Evolutionary conservation across 2,888 invertebrate genomes (phyloP).

Genomic region (Chloroclystis v-ata): DNA sequence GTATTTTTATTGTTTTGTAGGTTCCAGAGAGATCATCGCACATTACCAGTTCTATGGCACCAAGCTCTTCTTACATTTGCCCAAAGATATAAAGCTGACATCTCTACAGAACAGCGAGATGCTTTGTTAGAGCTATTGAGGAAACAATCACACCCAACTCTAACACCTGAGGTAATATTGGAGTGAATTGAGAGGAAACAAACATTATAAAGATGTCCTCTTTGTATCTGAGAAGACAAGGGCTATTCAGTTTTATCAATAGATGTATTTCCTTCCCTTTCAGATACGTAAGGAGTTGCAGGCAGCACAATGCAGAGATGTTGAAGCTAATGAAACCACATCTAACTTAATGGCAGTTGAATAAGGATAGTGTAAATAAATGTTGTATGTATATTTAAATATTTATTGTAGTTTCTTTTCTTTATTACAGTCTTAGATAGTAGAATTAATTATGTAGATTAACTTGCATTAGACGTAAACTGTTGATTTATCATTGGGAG

Average conservation of each 20-base stretch:
- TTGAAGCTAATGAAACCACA: conserved; percentile 72
- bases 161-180: conserved; percentile 85
- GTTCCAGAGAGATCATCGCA: conserved; percentile 89
- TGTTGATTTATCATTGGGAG: conserved; percentile 41
- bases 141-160: conserved; percentile 83
- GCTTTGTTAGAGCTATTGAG: conserved; percentile 87
- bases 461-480: not conserved
- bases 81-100: conserved; percentile 96
- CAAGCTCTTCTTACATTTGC: conserved; percentile 95
- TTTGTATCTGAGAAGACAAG: too few species aligned
- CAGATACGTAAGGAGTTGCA: conserved; percentile 92
- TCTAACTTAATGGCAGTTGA: conserved; percentile 57
- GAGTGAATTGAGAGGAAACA: too few species aligned
- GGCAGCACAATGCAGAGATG: conserved; percentile 88
- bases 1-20: too few species aligned
- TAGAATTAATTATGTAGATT: not conserved
- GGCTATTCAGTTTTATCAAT: too few species aligned
- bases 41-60: conserved; percentile 97
- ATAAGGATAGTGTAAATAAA: conserved; percentile 30
- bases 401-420: conserved; percentile 3
- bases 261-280: conserved; percentile 28
- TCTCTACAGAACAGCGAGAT: conserved; percentile 95
- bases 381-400: conserved; percentile 17
- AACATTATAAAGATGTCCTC: too few species aligned
- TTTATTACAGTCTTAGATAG: not conserved